Conservation (phyloP, 92 coral and sea anemone genomes). For the Nematostella vectensis region DNA sequence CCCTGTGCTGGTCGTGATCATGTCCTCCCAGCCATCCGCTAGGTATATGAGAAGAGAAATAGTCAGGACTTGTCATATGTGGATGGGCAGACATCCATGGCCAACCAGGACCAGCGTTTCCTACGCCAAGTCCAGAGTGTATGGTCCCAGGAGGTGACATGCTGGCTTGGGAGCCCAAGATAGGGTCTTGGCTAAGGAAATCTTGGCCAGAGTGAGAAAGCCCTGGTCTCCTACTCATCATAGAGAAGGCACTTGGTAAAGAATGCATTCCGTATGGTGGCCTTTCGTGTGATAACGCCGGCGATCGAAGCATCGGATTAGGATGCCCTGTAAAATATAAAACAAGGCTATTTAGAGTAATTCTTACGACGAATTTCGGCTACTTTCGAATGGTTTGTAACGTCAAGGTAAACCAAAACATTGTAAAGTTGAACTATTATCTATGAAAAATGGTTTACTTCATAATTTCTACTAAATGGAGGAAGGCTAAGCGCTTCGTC, state of each 20-base stretch:
- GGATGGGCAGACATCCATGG: constrained; percentile 85
- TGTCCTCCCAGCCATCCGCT: constrained; percentile 81
- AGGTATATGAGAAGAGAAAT: constrained; percentile 62
- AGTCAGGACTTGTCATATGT: constrained; percentile 72
- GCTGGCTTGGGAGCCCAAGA: constrained; percentile 62
- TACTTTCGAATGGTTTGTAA: neutral
- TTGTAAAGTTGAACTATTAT: no score
- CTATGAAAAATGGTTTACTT: no score
- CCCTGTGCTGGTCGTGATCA: constrained; percentile 83
- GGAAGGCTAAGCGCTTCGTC: constrained; percentile 39
- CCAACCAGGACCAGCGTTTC: constrained; percentile 79
- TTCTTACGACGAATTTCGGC: neutral
- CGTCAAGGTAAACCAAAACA: no score
- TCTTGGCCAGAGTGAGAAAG: constrained; percentile 53
- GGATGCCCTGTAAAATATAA: constrained; percentile 71
- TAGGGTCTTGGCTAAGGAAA: constrained; percentile 70
- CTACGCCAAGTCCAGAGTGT: constrained; percentile 67
- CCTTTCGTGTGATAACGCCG: constrained; percentile 94
- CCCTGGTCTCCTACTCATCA: constrained; percentile 92
- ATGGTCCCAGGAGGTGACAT: constrained; percentile 70
- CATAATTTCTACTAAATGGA: no score
- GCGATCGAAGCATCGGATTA: constrained; percentile 86
- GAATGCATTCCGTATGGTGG: constrained; percentile 71
- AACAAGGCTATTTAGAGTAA: constrained; percentile 9
- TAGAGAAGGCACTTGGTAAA: constrained; percentile 79